Evolutionary conservation across 2,888 invertebrate genomes (phyloP).

Genomic region (Mimumesa dahlbomi): DNA sequence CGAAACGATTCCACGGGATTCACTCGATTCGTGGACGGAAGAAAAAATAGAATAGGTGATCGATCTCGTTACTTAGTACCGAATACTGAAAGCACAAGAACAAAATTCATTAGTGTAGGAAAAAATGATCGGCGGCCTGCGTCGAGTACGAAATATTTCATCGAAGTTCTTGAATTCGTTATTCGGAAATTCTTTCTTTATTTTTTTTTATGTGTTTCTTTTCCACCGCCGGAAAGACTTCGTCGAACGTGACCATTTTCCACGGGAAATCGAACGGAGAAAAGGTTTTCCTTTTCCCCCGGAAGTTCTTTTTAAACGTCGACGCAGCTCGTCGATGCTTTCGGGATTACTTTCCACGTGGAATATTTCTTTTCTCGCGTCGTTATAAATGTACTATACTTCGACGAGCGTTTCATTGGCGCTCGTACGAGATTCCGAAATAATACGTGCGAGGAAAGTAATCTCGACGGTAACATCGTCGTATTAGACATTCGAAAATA

Average conservation of each 20-base stretch:
- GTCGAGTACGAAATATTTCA: constrained; percentile 19
- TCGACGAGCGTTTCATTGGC: background rate
- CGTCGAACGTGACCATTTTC: too few species aligned
- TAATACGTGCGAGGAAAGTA: constrained; percentile 36
- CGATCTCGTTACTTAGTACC: constrained; percentile 27
- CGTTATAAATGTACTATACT: constrained; percentile 12
- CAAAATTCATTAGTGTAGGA: constrained; percentile 71
- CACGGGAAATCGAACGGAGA: background rate
- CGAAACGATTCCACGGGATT: constrained; percentile 10
- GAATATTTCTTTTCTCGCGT: constrained; percentile 13
- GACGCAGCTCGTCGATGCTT: constrained; percentile 9
- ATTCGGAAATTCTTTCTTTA: background rate
- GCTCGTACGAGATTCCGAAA: background rate
- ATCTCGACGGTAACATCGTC: constrained; percentile 43
- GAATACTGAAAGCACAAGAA: constrained; percentile 75
- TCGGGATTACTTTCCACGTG: constrained; percentile 13
- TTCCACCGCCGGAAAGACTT: too few species aligned
- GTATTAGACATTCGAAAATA: constrained; percentile 44
- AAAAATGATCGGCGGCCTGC: constrained; percentile 58
- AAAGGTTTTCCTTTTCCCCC: background rate
- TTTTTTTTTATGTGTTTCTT: too few species aligned
- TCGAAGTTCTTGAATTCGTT: background rate
- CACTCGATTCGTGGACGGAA: constrained; percentile 12
- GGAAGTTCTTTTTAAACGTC: background rate
- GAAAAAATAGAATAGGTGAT: constrained; percentile 1